A percentile compares a stretch with the other conserved stretches of the same genome.
These are phyloP conservation scores for Megaptera novaeangliae DNA, from an alignment of 2,113 vertebrate species.

Conservation along the genomic window DNA sequence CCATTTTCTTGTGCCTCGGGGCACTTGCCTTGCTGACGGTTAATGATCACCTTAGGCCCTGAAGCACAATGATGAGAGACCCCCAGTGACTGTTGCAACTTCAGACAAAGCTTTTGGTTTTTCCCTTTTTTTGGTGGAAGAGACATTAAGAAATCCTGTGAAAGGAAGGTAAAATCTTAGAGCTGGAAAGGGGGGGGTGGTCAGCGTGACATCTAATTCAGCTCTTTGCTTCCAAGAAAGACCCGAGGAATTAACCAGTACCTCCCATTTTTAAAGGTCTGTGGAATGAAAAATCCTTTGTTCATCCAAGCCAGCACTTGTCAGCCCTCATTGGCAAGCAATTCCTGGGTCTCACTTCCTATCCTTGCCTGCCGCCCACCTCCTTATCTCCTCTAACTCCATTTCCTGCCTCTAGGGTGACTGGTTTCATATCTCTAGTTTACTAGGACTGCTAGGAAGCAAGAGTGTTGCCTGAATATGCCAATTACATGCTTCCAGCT, in stretches of 20 bases:
- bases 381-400: background rate
- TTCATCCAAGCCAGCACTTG: background rate
- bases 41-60: conserved; percentile 53
- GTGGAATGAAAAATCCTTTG: background rate
- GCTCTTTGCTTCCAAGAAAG: conserved; percentile 41
- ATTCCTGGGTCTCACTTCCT: background rate
- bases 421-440: background rate
- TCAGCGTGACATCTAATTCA: conserved; percentile 16
- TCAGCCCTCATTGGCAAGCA: background rate
- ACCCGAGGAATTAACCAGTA: background rate
- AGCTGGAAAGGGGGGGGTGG: background rate
- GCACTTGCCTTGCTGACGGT: conserved; percentile 14
- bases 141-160: background rate
- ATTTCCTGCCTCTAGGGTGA: background rate
- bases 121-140: background rate
- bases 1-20: background rate
- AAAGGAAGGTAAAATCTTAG: conserved; percentile 45
- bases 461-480: background rate
- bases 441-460: background rate
- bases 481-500: background rate
- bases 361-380: background rate
- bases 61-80: conserved; percentile 22
- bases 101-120: conserved; percentile 31
- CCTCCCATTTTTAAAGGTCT: conserved; percentile 7
- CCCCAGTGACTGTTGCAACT: conserved; percentile 15